phyloP scores from a whole-genome alignment of 2,888 invertebrate species.

The Linnaemya tessellans region DNA sequence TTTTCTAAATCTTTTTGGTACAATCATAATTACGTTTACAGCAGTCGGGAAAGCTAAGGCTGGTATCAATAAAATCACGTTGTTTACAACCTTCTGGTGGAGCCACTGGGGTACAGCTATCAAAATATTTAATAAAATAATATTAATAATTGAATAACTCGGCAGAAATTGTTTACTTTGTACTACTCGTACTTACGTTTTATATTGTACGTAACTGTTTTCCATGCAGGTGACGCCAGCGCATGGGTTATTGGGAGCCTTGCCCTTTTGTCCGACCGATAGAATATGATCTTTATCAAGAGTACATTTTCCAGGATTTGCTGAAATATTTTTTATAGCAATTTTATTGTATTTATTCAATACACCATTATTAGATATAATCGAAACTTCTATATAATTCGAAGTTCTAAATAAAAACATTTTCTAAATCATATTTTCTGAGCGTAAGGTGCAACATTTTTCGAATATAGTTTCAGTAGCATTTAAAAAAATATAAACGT shows the following conservation, averaged over 20 bases:
- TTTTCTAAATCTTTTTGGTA: conserved; percentile 74
- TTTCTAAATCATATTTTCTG: too few relatives aligned
- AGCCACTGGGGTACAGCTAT: conserved; percentile 76
- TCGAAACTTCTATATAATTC: too few relatives aligned
- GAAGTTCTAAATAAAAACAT: too few relatives aligned
- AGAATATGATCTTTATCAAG: conserved; percentile 74
- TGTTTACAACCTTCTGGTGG: conserved; percentile 79
- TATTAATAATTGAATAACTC: neutral
- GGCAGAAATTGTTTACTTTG: neutral
- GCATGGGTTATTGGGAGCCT: conserved; percentile 78
- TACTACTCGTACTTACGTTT: conserved; percentile 75
- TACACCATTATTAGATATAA: too few relatives aligned
- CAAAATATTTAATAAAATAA: conserved; percentile 1
- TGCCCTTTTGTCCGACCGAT: conserved; percentile 78
- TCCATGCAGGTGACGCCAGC: conserved; percentile 77
- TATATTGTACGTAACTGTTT: conserved; percentile 75
- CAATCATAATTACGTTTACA: conserved; percentile 79
- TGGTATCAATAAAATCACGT: conserved; percentile 79
- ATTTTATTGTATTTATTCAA: too few relatives aligned
- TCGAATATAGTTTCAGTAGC: too few relatives aligned
- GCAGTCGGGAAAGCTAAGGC: conserved; percentile 77
- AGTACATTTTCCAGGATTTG: conserved; percentile 79
- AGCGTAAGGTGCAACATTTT: too few relatives aligned
- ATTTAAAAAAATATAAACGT: too few relatives aligned
- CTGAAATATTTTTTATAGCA: conserved; percentile 63